Base-by-base conservation (phyloP, 1,140 invertebrate genomes). In the Saxidomus purpurata region DNA sequence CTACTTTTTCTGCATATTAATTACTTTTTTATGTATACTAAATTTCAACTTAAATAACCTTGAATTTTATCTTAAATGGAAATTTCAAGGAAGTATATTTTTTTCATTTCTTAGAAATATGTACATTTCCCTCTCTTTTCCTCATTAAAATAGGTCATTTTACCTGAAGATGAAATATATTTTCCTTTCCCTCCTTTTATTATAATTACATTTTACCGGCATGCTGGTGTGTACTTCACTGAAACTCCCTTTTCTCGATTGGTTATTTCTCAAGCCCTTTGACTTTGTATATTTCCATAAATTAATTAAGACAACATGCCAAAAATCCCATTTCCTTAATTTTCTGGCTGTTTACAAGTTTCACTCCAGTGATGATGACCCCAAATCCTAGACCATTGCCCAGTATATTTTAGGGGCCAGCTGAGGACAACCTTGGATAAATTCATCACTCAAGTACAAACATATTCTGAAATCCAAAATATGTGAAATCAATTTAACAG, bases 401-500 rank as follows among this genome's bases (percentile, higher is more conserved):
- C n/a, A 49, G 19, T 36, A 77, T 31, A 15, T 25, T 43, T 77
- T 77, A 69, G 82, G 61, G 82, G 82, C 63, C 63, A 84, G 43
- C 61, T 52, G 61, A 84, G 82, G 82, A 84, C 82, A 84, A 0
- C 17, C 36, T 3, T 25, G 25, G 49, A 77, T 77, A 28, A 74
- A 77, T 71, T 28, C 15, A 71, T 71, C 67, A 36, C 67, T 6
- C 67, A 36, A 38, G 34, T 17, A 77, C 40, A 52, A 77, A 77
- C 74, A 77, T 77, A 49, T 77, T 34, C 71, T 71, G 40, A 71
- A 69, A 71, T 84, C 25, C 43, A 49, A 84, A 71, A 52, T 84
- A 84, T 84, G 82, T 38, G 40, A 71, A 84, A 84, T 84, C 82
- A 84, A 84, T 84, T 84, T 84, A 84, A 84, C 82, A 84, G 82